A percentile compares a stretch with the other conserved stretches of the same genome.
Evolutionary conservation across 2,113 vertebrate species (phyloP).

Genomic region (Ursus arctos): DNA sequence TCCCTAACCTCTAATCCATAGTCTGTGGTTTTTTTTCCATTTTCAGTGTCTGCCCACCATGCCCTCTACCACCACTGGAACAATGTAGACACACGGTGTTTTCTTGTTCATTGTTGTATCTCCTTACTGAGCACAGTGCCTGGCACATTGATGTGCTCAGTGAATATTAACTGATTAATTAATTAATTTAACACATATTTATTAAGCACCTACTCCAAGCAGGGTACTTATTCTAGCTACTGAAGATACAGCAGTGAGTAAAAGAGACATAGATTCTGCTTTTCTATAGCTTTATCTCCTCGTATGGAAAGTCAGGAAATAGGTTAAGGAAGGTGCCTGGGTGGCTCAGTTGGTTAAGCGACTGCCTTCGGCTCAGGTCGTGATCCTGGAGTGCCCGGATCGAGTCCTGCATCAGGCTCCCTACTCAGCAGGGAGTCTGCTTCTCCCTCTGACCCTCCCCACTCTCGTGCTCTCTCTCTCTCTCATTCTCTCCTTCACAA

Average conservation of each 20-base stretch:
- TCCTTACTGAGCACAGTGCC: neutral
- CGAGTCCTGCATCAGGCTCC: accelerated
- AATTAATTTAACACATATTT: neutral
- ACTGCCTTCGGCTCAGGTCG: neutral
- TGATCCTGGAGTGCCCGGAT: neutral
- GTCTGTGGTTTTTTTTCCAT: neutral
- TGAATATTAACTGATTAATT: neutral
- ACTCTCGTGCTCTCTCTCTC: too few relatives aligned
- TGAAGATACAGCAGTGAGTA: neutral
- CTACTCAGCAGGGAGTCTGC: too few relatives aligned
- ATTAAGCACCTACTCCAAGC: neutral
- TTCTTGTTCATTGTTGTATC: neutral
- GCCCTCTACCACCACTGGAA: neutral
- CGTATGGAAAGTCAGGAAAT: neutral
- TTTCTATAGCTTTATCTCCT: neutral
- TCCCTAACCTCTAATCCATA: neutral
- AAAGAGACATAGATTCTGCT: neutral
- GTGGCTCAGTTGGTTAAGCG: neutral
- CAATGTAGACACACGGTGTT: neutral
- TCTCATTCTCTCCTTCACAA: too few relatives aligned
- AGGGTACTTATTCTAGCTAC: neutral
- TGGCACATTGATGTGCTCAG: neutral
- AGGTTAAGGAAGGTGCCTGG: neutral
- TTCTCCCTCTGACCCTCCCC: too few relatives aligned
- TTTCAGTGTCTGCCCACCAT: neutral